Percentiles rank a stretch among this genome's conserved stretches.
Evolutionary conservation across 2,888 invertebrate genomes (phyloP).

Genomic region (Matsumyia berberina): DNA sequence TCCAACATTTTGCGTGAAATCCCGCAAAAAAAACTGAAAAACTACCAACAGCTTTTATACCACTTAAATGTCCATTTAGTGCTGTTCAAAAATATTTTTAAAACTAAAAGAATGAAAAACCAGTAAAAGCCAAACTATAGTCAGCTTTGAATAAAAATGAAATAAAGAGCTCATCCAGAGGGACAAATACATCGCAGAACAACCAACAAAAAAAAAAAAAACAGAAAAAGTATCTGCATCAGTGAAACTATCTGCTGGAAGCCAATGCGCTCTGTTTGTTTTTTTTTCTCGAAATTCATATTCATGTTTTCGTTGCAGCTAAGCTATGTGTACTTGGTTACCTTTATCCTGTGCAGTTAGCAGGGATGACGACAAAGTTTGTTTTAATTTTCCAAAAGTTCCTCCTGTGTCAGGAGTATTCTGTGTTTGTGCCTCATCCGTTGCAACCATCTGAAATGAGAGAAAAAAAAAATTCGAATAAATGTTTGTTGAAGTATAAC

Average conservation of each 20-base stretch:
- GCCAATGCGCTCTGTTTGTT: background rate
- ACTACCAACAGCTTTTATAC: background rate
- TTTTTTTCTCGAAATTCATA: background rate
- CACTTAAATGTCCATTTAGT: background rate
- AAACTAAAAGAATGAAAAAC: background rate
- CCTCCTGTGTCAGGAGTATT: constrained; percentile 85
- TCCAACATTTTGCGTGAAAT: background rate
- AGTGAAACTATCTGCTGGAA: background rate
- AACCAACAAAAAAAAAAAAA: background rate
- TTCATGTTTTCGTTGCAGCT: background rate
- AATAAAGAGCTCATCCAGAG: constrained; percentile 19
- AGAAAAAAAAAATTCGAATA: constrained; percentile 30
- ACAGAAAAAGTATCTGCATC: background rate
- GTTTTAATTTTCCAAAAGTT: constrained; percentile 92
- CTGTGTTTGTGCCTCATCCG: constrained; percentile 88
- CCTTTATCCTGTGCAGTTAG: constrained; percentile 94
- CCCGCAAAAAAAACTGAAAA: background rate
- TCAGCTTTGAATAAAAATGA: background rate
- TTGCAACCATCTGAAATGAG: constrained; percentile 90
- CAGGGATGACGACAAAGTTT: constrained; percentile 92
- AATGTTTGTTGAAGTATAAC: constrained; percentile 1
- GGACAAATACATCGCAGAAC: background rate
- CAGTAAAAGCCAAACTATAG: background rate
- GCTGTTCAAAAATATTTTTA: constrained; percentile 1
- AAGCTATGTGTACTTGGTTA: constrained; percentile 80